Conservation (phyloP, 2,797 vertebrate genomes). For the Benthosema pterotum region DNA sequence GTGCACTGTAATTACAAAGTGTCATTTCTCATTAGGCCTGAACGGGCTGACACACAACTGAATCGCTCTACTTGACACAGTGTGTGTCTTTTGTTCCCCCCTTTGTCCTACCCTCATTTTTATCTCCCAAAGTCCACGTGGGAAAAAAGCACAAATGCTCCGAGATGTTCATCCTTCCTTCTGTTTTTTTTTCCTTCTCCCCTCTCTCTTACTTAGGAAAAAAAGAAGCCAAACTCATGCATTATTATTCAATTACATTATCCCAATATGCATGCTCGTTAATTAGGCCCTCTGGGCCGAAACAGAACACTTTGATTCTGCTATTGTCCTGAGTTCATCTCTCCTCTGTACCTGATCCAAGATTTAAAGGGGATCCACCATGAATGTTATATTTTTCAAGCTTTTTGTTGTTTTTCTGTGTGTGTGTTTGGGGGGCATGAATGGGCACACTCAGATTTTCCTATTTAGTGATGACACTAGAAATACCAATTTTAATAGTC, state of each 20-base stretch:
- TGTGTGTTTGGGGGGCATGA: too few relatives aligned
- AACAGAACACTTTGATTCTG: conserved; percentile 43
- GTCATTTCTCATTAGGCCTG: conserved; percentile 75
- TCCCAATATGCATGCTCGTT: conserved; percentile 55
- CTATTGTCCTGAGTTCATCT: conserved; percentile 30
- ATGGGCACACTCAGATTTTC: too few relatives aligned
- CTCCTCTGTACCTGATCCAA: background rate
- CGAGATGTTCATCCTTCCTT: conserved; percentile 32
- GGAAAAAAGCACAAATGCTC: conserved; percentile 31
- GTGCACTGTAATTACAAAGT: conserved; percentile 76
- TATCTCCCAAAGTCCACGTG: conserved; percentile 36
- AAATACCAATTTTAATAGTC: too few relatives aligned
- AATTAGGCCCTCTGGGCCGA: conserved; percentile 40
- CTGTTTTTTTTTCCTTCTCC: conserved; percentile 9
- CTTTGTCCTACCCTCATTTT: conserved; percentile 30
- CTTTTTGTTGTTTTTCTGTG: too few relatives aligned
- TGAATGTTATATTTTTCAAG: too few relatives aligned
- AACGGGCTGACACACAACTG: conserved; percentile 62
- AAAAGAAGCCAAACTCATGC: conserved; percentile 39
- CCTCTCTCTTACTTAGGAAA: background rate
- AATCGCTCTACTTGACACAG: conserved; percentile 49
- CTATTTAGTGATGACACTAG: too few relatives aligned
- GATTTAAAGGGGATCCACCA: conserved; percentile 13
- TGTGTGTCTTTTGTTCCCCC: conserved; percentile 18
- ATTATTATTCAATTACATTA: conserved; percentile 44